These are phyloP conservation scores for Cryptotis parvus DNA, from an alignment of 2,113 vertebrate species.

Conservation along the genomic window DNA sequence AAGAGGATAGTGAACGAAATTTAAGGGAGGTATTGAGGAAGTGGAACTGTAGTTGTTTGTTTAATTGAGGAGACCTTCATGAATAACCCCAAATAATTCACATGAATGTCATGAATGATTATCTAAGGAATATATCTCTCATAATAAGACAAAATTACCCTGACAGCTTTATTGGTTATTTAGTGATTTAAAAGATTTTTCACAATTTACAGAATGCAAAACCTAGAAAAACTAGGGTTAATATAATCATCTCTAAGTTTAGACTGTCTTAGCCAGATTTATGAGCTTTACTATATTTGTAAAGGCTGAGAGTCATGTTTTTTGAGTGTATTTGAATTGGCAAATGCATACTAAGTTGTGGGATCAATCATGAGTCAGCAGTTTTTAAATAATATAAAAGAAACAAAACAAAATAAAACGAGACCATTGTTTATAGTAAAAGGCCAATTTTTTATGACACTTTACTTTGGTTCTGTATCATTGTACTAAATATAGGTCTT, in stretches of 20 bases:
- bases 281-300: neutral
- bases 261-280: neutral
- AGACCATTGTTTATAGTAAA: neutral
- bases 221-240: neutral
- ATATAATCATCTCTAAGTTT: neutral
- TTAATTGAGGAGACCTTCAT: neutral
- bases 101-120: neutral
- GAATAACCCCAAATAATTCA: neutral
- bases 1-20: neutral
- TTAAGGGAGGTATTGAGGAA: neutral
- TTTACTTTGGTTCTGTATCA: neutral
- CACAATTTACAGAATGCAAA: neutral
- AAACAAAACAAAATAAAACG: too few species aligned
- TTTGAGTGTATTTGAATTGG: neutral
- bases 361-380: neutral
- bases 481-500: neutral
- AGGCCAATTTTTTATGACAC: neutral
- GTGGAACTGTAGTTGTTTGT: neutral
- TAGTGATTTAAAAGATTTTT: neutral
- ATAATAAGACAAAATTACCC: neutral
- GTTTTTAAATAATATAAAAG: too few species aligned
- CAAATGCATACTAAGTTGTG: neutral
- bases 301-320: neutral
- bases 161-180: neutral
- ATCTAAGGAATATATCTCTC: neutral